Conservation (phyloP, 2,888 invertebrate genomes). For the Toxonevra muliebris region DNA sequence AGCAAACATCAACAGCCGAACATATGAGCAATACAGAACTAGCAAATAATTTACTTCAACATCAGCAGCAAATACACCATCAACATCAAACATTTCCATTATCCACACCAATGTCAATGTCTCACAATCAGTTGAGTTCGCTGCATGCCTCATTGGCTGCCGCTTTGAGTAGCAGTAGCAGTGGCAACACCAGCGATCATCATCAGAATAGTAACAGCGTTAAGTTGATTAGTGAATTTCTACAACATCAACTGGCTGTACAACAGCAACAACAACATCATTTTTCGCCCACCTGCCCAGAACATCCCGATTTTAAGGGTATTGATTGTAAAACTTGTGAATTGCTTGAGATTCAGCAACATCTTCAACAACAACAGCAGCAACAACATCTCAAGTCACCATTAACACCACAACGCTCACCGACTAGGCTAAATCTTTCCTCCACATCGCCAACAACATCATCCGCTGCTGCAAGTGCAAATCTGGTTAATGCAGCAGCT, state of each 20-base stretch:
- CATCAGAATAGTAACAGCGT: slow-evolving; percentile 41
- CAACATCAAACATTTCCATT: slow-evolving; percentile 13
- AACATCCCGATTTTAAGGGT: slow-evolving; percentile 60
- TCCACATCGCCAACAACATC: slow-evolving; percentile 32
- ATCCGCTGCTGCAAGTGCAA: slow-evolving; percentile 24
- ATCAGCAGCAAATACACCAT: background rate
- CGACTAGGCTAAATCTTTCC: slow-evolving; percentile 33
- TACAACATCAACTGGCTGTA: slow-evolving; percentile 59
- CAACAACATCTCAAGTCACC: slow-evolving; percentile 45
- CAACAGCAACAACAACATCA: slow-evolving; percentile 51
- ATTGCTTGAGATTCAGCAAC: slow-evolving; percentile 54
- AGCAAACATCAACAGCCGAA: background rate
- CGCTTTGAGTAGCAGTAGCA: slow-evolving; percentile 47
- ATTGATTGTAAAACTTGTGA: slow-evolving; percentile 64
- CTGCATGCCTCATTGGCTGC: slow-evolving; percentile 59
- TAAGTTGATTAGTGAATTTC: slow-evolving; percentile 61
- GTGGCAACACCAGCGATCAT: slow-evolving; percentile 45
- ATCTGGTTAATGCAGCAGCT: slow-evolving; percentile 31
- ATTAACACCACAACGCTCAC: slow-evolving; percentile 41
- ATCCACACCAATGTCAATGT: slow-evolving; percentile 34
- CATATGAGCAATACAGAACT: background rate
- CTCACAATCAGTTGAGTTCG: slow-evolving; percentile 49
- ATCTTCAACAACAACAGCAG: slow-evolving; percentile 35
- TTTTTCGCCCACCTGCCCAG: slow-evolving; percentile 49
- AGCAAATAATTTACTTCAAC: background rate